Evolutionary conservation across 2,888 invertebrate species (phyloP).

Genomic region (Molanna angustata): DNA sequence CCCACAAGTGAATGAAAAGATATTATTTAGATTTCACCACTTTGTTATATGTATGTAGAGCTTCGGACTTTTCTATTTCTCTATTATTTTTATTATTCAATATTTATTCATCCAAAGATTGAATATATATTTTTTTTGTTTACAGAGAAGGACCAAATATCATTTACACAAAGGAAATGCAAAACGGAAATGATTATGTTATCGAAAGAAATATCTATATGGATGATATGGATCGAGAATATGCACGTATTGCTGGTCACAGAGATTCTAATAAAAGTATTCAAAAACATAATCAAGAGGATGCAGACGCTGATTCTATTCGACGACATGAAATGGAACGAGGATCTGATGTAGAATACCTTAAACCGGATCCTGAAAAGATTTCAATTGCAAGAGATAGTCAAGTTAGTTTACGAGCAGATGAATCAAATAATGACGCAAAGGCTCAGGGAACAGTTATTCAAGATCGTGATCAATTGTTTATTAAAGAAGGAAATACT

Average conservation of each 20-base stretch:
- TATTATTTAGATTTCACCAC: too few relatives aligned
- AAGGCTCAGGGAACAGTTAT: conserved; percentile 42
- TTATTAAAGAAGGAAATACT: conserved; percentile 80
- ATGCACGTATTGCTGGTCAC: conserved; percentile 52
- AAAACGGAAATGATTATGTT: conserved; percentile 48
- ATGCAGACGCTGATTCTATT: conserved; percentile 70
- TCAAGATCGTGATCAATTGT: conserved; percentile 66
- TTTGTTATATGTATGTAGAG: too few relatives aligned
- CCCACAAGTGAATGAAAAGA: too few relatives aligned
- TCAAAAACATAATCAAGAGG: conserved; percentile 43
- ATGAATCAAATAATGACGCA: conserved; percentile 42
- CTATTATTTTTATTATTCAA: too few relatives aligned
- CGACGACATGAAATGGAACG: conserved; percentile 74
- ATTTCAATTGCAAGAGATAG: conserved; percentile 27
- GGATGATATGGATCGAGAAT: conserved; percentile 59
- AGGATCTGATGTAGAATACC: conserved; percentile 64
- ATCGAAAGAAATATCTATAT: conserved; percentile 56
- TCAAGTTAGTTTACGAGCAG: conserved; percentile 36
- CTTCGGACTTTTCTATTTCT: too few relatives aligned
- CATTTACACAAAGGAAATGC: conserved; percentile 57
- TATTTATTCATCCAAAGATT: too few relatives aligned
- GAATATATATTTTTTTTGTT: conserved; percentile 31
- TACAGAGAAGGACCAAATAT: conserved; percentile 55
- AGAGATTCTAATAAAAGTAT: conserved; percentile 44
- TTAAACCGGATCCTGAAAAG: conserved; percentile 46